phyloP scores from a whole-genome alignment of 2,888 invertebrate genomes.

The Esperia sulphurella region DNA sequence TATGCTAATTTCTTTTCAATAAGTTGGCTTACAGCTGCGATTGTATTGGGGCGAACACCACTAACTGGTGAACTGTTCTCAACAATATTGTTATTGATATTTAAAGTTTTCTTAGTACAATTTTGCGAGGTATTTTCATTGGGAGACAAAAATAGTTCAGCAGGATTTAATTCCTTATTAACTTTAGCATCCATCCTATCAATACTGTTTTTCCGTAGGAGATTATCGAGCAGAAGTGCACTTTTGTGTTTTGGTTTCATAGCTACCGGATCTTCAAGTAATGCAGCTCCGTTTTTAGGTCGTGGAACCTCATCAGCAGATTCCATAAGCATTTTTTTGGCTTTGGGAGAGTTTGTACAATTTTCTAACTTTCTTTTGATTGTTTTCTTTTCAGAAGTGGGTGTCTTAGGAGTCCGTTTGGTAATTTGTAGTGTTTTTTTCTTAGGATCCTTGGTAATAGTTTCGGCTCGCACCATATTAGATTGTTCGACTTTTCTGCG shows the following conservation, averaged over 20 bases:
- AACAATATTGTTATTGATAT: slow-evolving; percentile 71
- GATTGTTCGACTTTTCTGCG: slow-evolving; percentile 73
- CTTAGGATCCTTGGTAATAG: slow-evolving; percentile 51
- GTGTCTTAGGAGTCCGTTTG: slow-evolving; percentile 47
- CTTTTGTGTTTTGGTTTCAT: slow-evolving; percentile 68
- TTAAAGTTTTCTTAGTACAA: slow-evolving; percentile 63
- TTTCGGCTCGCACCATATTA: slow-evolving; percentile 43
- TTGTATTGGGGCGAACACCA: slow-evolving; percentile 55
- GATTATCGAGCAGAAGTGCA: slow-evolving; percentile 74
- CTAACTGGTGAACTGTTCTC: slow-evolving; percentile 49
- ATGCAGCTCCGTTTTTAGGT: slow-evolving; percentile 36
- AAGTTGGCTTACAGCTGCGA: slow-evolving; percentile 62
- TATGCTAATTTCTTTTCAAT: slow-evolving; percentile 59
- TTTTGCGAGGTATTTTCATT: slow-evolving; percentile 55
- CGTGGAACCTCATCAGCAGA: slow-evolving; percentile 49
- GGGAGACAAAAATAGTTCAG: slow-evolving; percentile 65
- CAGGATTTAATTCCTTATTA: slow-evolving; percentile 62
- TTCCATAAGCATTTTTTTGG: slow-evolving; percentile 53
- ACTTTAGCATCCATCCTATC: slow-evolving; percentile 66
- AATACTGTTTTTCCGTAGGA: slow-evolving; percentile 78
- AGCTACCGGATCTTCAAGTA: slow-evolving; percentile 35
- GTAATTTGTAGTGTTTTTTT: slow-evolving; percentile 42
- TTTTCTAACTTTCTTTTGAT: slow-evolving; percentile 65
- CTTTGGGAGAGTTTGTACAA: slow-evolving; percentile 32
- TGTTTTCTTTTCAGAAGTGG: slow-evolving; percentile 58